A percentile compares a stretch with the other conserved stretches of the same genome.
Conservation (phyloP, 2,888 invertebrate species). For the Torymus auratus region DNA sequence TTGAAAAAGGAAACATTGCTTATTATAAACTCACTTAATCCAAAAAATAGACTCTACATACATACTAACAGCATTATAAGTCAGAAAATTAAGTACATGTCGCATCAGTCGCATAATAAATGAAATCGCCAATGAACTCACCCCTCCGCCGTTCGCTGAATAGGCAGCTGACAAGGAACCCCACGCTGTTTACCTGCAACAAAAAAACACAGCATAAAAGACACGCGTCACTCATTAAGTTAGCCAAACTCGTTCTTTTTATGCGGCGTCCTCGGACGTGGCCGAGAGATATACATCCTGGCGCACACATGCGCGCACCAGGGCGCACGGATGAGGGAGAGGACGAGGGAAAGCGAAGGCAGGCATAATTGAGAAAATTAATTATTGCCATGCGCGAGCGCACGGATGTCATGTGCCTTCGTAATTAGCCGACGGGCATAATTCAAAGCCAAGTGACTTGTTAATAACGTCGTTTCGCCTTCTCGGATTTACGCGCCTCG, state of each 20-base stretch:
- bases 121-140: constrained; percentile 12
- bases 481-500: constrained; percentile 38
- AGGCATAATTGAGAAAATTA: constrained; percentile 74
- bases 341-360: constrained; percentile 63
- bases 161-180: constrained; percentile 31
- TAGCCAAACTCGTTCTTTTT: constrained; percentile 11
- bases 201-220: constrained; percentile 6
- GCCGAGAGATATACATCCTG: constrained; percentile 1
- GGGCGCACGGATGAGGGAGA: constrained; percentile 25
- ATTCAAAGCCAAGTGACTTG: constrained; percentile 72
- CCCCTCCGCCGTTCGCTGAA: constrained; percentile 20
- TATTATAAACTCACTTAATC: too few relatives aligned
- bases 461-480: constrained; percentile 62
- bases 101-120: neutral
- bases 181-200: constrained; percentile 20
- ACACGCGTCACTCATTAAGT: constrained; percentile 12
- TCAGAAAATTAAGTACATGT: neutral
- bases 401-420: constrained; percentile 71
- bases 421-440: constrained; percentile 73
- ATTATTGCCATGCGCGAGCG: constrained; percentile 71
- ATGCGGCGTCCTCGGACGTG: neutral
- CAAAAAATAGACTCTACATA: too few relatives aligned
- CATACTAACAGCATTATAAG: too few relatives aligned
- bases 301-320: too few relatives aligned
- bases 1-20: too few relatives aligned